phyloP scores from a whole-genome alignment of 1,140 invertebrate species.

The Cheumatopsyche charites region DNA sequence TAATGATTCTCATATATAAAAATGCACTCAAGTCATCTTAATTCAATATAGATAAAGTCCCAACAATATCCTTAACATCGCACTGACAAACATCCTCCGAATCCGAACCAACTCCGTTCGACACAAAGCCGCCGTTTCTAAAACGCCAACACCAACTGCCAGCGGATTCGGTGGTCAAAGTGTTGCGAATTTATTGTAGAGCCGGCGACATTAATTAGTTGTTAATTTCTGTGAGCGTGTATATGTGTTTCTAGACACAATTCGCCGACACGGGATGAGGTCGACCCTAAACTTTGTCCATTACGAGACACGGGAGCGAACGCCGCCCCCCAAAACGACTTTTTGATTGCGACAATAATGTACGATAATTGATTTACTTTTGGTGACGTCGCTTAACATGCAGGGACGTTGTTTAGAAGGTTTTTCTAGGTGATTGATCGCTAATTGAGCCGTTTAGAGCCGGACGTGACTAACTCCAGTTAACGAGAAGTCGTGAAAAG shows the following conservation, averaged over 20 bases:
- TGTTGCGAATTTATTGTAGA: slow-evolving; percentile 26
- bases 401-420: background rate
- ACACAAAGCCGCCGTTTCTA: too few species aligned
- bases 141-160: too few species aligned
- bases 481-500: too few species aligned
- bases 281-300: slow-evolving; percentile 41
- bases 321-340: slow-evolving; percentile 32
- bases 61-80: too few species aligned
- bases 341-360: slow-evolving; percentile 48
- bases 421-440: too few species aligned
- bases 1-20: too few species aligned
- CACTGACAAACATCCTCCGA: too few species aligned
- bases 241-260: background rate
- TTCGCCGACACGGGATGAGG: background rate
- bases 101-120: too few species aligned
- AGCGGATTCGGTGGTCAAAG: background rate
- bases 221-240: slow-evolving; percentile 32
- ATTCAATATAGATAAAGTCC: too few species aligned
- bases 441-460: too few species aligned
- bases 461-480: too few species aligned
- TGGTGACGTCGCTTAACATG: slow-evolving; percentile 1
- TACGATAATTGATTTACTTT: slow-evolving; percentile 45
- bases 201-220: slow-evolving; percentile 31
- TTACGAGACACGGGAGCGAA: slow-evolving; percentile 17
- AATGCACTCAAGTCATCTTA: too few species aligned